Conservation (phyloP, 2,888 invertebrate species). For the Ametastegia equiseti region DNA sequence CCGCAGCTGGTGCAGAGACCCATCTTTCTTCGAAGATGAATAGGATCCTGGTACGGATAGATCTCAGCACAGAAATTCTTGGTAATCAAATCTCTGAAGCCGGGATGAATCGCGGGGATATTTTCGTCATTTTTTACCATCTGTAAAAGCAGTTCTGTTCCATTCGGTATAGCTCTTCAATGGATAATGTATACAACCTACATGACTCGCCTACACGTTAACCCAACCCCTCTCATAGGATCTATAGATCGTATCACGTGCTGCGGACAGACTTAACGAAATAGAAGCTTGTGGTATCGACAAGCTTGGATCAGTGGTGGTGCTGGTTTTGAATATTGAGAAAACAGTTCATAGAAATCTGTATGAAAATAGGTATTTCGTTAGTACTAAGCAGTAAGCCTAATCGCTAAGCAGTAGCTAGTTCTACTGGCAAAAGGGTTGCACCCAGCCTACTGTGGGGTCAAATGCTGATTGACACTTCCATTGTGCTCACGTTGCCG, state of each 20-base stretch:
- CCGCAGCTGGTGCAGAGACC: constrained; percentile 16
- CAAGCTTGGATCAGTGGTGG: neutral
- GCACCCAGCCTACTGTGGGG: constrained; percentile 1
- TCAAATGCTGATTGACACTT: constrained; percentile 45
- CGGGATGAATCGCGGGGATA: neutral
- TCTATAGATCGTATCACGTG: neutral
- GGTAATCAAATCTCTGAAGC: neutral
- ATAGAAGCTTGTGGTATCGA: neutral
- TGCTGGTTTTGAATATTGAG: neutral
- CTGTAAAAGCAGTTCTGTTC: neutral
- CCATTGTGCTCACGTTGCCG: constrained; percentile 22
- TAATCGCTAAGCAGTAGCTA: constrained; percentile 30
- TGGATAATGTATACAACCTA: neutral
- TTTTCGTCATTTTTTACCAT: neutral
- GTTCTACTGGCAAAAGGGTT: constrained; percentile 17
- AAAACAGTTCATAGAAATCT: neutral
- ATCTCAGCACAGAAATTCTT: neutral
- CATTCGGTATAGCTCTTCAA: neutral
- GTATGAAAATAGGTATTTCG: constrained; percentile 6
- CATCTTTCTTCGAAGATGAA: constrained; percentile 11
- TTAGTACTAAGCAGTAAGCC: constrained; percentile 25
- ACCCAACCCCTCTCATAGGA: neutral
- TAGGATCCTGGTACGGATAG: neutral
- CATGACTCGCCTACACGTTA: neutral
- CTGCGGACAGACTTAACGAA: constrained; percentile 4